phyloP scores from a whole-genome alignment of 37 sponge, comb jelly and placozoan species.

The Trichoplax adhaerens region DNA sequence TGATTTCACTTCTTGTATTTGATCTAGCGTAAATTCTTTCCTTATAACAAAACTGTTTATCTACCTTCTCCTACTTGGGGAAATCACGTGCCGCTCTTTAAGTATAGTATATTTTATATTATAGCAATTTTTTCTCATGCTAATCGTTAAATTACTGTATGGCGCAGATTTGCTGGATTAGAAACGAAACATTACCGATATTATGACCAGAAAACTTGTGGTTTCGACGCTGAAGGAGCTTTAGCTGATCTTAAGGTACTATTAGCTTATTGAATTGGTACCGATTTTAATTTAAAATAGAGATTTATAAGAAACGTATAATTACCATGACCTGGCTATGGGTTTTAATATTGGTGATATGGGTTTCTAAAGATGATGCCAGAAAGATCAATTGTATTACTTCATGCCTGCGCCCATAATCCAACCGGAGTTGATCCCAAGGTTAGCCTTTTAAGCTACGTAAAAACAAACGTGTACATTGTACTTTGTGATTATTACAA shows the following conservation, averaged over 20 bases:
- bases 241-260: constrained; percentile 44
- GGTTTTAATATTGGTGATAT: too few species aligned
- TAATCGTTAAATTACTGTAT: constrained; percentile 1
- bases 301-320: too few species aligned
- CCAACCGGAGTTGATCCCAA: constrained; percentile 88
- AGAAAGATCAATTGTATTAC: constrained; percentile 53
- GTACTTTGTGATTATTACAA: too few species aligned
- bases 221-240: constrained; percentile 46
- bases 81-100: constrained; percentile 79
- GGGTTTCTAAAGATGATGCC: constrained; percentile 29
- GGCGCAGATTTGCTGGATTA: constrained; percentile 44
- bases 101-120: constrained; percentile 16
- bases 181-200: constrained; percentile 58
- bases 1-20: background rate
- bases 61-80: constrained; percentile 81
- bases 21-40: constrained; percentile 41
- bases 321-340: too few species aligned
- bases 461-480: too few species aligned
- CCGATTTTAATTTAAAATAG: too few species aligned
- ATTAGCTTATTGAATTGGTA: too few species aligned
- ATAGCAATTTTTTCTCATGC: background rate
- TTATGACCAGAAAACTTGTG: constrained; percentile 51
- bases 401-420: constrained; percentile 95
- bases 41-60: constrained; percentile 56
- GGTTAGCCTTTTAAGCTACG: background rate